A percentile compares a stretch with the other conserved stretches of the same genome.
Conservation (phyloP, 2,113 vertebrate genomes). For the Pungitius pungitius region DNA sequence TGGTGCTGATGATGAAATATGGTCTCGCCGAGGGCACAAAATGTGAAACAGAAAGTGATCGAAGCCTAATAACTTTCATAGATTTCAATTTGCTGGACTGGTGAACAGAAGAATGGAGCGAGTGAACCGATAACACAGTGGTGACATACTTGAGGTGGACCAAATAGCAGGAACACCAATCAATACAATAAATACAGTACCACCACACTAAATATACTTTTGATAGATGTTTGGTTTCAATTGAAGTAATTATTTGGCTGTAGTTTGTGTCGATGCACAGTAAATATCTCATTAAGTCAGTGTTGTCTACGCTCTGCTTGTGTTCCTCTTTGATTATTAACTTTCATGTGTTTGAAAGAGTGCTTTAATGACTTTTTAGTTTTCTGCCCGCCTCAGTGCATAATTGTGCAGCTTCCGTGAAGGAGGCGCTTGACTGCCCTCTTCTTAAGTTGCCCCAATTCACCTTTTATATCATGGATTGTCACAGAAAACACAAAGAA, state of each 20-base stretch:
- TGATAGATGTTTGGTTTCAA: slow-evolving; percentile 3
- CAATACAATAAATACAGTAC: slow-evolving; percentile 10
- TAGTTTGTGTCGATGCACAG: not conserved
- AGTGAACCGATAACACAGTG: slow-evolving; percentile 27
- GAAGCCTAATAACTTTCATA: slow-evolving; percentile 58
- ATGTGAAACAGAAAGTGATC: slow-evolving; percentile 40
- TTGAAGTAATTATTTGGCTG: not conserved
- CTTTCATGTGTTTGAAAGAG: not conserved
- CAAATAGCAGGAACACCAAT: slow-evolving; percentile 20
- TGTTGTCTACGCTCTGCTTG: not conserved
- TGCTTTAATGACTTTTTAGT: slow-evolving; percentile 2
- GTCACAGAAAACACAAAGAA: not conserved
- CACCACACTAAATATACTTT: not conserved
- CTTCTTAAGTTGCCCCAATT: not conserved
- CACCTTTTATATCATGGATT: not conserved
- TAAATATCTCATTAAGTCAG: not conserved
- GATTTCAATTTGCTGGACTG: slow-evolving; percentile 62
- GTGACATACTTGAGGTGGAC: slow-evolving; percentile 19
- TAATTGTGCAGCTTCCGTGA: not conserved
- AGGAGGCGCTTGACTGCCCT: not conserved
- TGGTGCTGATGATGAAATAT: slow-evolving; percentile 38
- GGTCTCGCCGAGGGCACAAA: slow-evolving; percentile 14
- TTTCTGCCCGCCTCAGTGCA: not conserved
- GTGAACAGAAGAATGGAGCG: slow-evolving; percentile 43
- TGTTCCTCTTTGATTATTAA: not conserved